Evolutionary conservation across 1,140 invertebrate genomes (phyloP), one percentile per base, ranked within the genome.

Genomic region (Nymphalis io): DNA sequence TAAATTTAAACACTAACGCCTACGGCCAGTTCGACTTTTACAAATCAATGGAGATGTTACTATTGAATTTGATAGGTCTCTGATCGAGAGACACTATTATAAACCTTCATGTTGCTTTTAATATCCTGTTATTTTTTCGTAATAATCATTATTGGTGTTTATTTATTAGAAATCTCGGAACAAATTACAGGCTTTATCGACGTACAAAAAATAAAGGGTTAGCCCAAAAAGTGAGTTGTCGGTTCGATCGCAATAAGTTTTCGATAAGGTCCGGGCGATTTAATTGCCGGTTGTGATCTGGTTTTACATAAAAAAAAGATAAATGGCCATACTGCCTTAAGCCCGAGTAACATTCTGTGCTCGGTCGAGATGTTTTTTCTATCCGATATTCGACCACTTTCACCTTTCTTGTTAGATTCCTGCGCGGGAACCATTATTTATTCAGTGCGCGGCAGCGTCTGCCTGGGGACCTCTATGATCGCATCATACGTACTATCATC

Each of bases 91-190:
- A 85, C 82, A 85, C 79, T 72, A 70, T 72, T 76, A 83, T 86
- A 84, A 84, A 87, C 84, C 78, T 82, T 79, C 76, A 72, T 48
- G 74, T 68, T 78, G 75, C 77, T 75, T 77, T 82, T 89, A 91
- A 91, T 91, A 91, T 89, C 87, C 87, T 89, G 86, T 91, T 89
- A 90, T 90, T 91, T 91, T 87, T 86, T 87, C 83, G 74, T 91
- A 91, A 91, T 90, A 89, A 91, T 90, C 86, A 83, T 90, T 91
- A 91, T 91, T 91, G 85, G 84, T 89, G 87, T 90, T 91, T 91
- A 91, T 91, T 90, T 91, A 91, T 91, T 91, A 90, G 85, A 84
- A 89, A 86, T 79, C 80, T 85, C 79, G 84, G 72, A 83, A 78
- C 87, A 91, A 91, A 91, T 91, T 91, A 91, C 82, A 90, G 88